Percentiles rank a stretch among this genome's conserved stretches.
These are phyloP conservation scores for Nomada ruficornis DNA, from an alignment of 2,888 invertebrate species.

Conservation along the genomic window DNA sequence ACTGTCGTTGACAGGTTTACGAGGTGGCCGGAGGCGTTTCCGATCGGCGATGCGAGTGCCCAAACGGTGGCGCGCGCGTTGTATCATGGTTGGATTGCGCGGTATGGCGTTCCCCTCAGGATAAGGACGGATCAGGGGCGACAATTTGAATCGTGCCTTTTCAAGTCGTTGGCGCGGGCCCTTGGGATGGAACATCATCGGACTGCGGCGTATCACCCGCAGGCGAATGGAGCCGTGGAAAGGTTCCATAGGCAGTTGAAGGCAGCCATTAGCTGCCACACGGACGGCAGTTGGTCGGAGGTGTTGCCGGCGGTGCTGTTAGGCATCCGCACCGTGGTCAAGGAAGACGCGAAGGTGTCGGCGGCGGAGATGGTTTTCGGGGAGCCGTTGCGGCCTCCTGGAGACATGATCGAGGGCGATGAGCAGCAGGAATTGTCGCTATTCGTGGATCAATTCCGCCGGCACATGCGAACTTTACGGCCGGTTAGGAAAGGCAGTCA, in stretches of 20 bases:
- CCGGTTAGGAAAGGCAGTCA: neutral
- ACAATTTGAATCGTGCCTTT: neutral
- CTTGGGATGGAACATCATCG: neutral
- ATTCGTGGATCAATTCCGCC: neutral
- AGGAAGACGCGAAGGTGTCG: neutral
- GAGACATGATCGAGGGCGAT: neutral
- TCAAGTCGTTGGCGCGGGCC: neutral
- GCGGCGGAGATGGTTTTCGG: neutral
- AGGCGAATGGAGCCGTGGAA: neutral
- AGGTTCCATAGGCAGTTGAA: neutral
- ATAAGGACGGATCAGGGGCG: neutral
- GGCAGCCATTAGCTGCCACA: neutral
- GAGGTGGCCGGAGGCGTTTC: too few relatives aligned
- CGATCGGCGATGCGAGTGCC: too few relatives aligned
- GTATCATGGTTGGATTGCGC: too few relatives aligned
- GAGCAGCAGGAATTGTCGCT: neutral
- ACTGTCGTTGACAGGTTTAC: too few relatives aligned
- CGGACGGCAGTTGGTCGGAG: neutral
- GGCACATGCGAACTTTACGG: neutral
- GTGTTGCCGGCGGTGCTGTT: neutral
- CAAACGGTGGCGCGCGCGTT: too few relatives aligned
- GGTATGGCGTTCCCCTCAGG: too few relatives aligned
- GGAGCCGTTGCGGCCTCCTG: neutral
- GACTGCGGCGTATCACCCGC: neutral
- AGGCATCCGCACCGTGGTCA: neutral